Percentiles rank a stretch among this genome's conserved stretches.
phyloP scores from a whole-genome alignment of 2,797 vertebrate species.

The Nasua narica region DNA sequence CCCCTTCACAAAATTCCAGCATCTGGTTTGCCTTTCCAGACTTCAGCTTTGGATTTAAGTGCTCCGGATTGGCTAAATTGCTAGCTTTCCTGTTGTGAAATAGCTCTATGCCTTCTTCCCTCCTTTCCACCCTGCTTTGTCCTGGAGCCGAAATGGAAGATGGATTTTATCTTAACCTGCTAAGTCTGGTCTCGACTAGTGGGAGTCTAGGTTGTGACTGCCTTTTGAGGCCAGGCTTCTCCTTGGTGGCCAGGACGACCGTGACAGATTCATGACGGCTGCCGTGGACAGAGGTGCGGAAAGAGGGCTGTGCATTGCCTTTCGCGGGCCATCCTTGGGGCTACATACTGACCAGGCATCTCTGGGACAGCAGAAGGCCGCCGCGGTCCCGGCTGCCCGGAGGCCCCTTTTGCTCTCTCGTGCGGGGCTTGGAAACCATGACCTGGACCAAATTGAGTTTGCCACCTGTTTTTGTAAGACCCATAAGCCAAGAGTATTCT shows the following conservation, averaged over 20 bases:
- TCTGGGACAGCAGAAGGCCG: neutral
- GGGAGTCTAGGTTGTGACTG: neutral
- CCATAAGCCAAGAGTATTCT: neutral
- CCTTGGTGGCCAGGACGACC: neutral
- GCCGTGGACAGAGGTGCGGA: neutral
- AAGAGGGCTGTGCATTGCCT: neutral
- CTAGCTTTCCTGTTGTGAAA: too few relatives aligned
- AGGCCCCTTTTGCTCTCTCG: neutral
- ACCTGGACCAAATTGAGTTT: neutral
- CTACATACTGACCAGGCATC: accelerated
- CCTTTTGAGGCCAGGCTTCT: neutral
- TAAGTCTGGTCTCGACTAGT: neutral
- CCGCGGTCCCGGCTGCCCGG: neutral
- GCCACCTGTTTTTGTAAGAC: neutral
- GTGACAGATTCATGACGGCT: neutral
- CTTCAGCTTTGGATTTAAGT: neutral
- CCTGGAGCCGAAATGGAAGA: neutral
- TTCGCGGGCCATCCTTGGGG: neutral
- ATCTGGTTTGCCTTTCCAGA: neutral
- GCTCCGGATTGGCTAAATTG: neutral
- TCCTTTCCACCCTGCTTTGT: neutral
- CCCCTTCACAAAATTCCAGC: neutral
- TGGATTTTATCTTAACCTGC: neutral
- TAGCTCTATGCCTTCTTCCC: neutral
- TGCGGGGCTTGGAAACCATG: too few relatives aligned